These are phyloP conservation scores for Aleiodes alternator DNA, from an alignment of 2,888 invertebrate genomes.

Conservation along the genomic window DNA sequence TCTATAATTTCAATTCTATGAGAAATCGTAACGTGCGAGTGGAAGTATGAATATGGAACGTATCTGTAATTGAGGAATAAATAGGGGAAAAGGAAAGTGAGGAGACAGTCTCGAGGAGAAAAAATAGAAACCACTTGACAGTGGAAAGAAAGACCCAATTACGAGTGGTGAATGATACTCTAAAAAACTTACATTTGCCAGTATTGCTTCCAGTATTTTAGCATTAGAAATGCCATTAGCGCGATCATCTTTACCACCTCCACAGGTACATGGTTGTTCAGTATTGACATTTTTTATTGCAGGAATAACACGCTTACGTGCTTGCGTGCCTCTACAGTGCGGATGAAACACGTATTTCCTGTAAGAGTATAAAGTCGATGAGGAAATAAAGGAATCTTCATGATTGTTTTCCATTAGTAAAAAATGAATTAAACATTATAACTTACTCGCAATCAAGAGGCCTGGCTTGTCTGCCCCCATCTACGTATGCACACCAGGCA, in stretches of 20 bases:
- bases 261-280: conserved; percentile 50
- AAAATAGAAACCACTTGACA: no score
- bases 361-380: conserved; percentile 33
- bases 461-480: conserved; percentile 47
- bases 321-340: conserved; percentile 62
- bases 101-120: no score
- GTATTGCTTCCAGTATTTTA: conserved; percentile 53
- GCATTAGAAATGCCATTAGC: conserved; percentile 42
- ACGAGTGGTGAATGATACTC: no score
- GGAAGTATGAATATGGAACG: no score
- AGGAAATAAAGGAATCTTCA: neutral
- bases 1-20: no score
- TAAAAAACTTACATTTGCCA: conserved; percentile 50
- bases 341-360: conserved; percentile 61
- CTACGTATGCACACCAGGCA: conserved; percentile 58
- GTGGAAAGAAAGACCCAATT: no score
- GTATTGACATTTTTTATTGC: conserved; percentile 51
- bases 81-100: no score
- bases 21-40: no score
- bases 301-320: conserved; percentile 59
- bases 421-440: conserved; percentile 1
- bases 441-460: conserved; percentile 64
- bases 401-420: neutral
- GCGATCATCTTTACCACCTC: conserved; percentile 31
- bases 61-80: no score